phyloP scores from a whole-genome alignment of 2,113 vertebrate species.

The Plestiodon gilberti region DNA sequence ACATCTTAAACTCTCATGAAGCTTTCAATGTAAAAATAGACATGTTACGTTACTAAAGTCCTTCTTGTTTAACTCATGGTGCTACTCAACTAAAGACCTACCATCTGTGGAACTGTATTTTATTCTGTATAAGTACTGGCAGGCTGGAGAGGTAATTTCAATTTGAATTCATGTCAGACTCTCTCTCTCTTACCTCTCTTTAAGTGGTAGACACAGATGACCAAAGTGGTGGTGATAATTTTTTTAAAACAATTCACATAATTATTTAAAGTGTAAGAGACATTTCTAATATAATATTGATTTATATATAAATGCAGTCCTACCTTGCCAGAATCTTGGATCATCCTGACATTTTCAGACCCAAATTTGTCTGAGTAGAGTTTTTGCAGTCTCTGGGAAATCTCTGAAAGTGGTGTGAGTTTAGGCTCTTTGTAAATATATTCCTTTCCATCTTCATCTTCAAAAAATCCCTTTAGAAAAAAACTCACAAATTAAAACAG shows the following conservation, averaged over 20 bases:
- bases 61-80: not conserved
- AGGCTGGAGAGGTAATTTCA: not conserved
- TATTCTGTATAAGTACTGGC: not conserved
- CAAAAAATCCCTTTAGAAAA: constrained; percentile 89
- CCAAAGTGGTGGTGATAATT: not conserved
- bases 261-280: not conserved
- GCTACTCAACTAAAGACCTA: not conserved
- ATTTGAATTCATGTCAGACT: not conserved
- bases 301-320: constrained; percentile 5
- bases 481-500: constrained; percentile 34
- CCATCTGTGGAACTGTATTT: not conserved
- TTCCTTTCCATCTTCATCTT: constrained; percentile 98
- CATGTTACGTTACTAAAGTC: not conserved
- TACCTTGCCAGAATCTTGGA: constrained; percentile 97
- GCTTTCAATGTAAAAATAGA: not conserved
- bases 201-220: not conserved
- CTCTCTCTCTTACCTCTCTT: not conserved
- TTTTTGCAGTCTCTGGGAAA: constrained; percentile 96
- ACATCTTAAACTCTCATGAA: not conserved
- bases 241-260: not conserved
- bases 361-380: constrained; percentile 99
- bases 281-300: not conserved
- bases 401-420: constrained; percentile 94
- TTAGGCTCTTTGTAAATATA: constrained; percentile 99
- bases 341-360: constrained; percentile 98